phyloP scores from a whole-genome alignment of 2,797 vertebrate species.

The Poecile montanus region DNA sequence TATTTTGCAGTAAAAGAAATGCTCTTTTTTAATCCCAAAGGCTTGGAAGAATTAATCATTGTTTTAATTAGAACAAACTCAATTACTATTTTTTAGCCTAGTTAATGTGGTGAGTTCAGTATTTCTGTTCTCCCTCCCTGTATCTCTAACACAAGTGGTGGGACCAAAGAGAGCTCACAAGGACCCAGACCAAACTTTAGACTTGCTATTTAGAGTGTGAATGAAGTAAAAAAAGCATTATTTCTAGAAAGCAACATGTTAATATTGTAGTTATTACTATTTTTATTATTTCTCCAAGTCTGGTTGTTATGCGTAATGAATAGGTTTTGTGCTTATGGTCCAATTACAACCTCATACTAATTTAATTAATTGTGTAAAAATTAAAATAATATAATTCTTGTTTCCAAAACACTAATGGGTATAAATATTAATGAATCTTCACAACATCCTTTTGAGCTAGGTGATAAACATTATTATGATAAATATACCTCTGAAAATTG shows the following conservation, averaged over 20 bases:
- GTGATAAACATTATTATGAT: slow-evolving; percentile 39
- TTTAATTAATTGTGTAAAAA: slow-evolving; percentile 17
- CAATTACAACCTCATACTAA: background rate
- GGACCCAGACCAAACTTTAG: background rate
- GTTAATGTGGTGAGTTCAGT: background rate
- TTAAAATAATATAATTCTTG: slow-evolving; percentile 1
- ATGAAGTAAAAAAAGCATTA: background rate
- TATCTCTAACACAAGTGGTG: background rate
- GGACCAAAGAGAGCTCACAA: background rate
- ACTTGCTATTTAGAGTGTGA: background rate
- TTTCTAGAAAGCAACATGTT: background rate
- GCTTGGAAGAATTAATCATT: background rate
- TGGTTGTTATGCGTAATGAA: background rate
- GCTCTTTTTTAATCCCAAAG: background rate
- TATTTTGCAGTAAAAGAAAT: background rate
- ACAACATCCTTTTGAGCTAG: background rate
- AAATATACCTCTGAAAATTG: slow-evolving; percentile 14
- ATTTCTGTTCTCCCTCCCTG: background rate
- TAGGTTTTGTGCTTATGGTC: background rate
- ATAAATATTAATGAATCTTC: slow-evolving; percentile 54
- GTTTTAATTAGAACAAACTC: background rate
- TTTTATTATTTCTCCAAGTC: background rate
- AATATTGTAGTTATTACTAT: background rate
- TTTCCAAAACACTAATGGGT: slow-evolving; percentile 1
- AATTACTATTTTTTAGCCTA: background rate